Percentiles rank a stretch among this genome's conserved stretches.
Conservation (phyloP, 2,797 vertebrate genomes). For the Phataginus tricuspis region DNA sequence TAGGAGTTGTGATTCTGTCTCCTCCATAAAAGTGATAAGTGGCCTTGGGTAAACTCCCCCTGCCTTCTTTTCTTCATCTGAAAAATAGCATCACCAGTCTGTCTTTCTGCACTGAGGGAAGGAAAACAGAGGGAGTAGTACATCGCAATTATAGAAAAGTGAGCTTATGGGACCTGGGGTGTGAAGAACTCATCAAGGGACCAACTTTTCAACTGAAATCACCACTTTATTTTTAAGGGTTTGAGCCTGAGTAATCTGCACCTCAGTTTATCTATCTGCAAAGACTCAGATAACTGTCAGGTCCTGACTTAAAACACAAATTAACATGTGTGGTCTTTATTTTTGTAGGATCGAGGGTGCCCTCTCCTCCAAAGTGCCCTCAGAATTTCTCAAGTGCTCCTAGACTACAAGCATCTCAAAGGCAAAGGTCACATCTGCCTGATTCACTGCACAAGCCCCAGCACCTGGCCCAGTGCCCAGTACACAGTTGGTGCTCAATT, state of each 20-base stretch:
- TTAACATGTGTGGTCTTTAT: not conserved
- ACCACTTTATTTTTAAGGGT: not conserved
- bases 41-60: constrained; percentile 63
- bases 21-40: constrained; percentile 75
- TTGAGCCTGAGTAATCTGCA: not conserved
- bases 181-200: not conserved
- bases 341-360: not conserved
- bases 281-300: not conserved
- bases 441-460: not conserved
- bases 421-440: not conserved
- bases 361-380: not conserved
- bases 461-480: not conserved
- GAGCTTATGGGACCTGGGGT: not conserved
- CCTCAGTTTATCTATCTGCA: constrained; percentile 24
- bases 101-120: constrained; percentile 34
- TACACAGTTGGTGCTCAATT: not conserved
- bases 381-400: not conserved
- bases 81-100: constrained; percentile 53
- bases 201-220: not conserved
- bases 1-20: constrained; percentile 71
- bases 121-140: not conserved
- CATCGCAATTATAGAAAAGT: not conserved
- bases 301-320: constrained; percentile 11
- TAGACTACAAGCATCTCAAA: not conserved
- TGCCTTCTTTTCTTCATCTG: constrained; percentile 60